Percentiles rank a stretch among this genome's conserved stretches.
Conservation (phyloP, 2,113 vertebrate genomes). For the Indicator maculatus region DNA sequence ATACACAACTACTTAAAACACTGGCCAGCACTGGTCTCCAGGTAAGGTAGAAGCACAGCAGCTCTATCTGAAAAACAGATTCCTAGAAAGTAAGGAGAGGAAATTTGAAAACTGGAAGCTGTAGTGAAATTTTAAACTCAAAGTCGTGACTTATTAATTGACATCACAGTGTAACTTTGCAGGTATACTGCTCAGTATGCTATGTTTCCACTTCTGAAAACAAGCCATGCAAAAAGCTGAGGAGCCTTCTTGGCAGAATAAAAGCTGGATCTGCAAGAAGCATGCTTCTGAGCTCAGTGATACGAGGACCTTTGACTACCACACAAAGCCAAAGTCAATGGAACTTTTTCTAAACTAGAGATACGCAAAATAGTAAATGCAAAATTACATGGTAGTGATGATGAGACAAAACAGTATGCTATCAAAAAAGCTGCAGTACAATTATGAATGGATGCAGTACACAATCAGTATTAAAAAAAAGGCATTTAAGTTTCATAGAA, state of each 20-base stretch:
- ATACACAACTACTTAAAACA: neutral
- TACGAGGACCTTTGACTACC: neutral
- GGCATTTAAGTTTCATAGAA: neutral
- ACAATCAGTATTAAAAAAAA: neutral
- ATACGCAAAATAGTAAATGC: neutral
- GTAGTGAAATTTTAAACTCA: neutral
- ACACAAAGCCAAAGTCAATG: neutral
- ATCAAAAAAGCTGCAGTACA: neutral
- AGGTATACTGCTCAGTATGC: neutral
- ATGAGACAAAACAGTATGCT: neutral
- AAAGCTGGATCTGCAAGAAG: neutral
- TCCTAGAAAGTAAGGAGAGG: neutral
- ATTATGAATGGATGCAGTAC: neutral
- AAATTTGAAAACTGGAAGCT: neutral
- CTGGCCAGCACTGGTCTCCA: neutral
- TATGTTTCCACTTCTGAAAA: neutral
- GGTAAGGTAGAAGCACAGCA: neutral
- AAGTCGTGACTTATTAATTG: neutral
- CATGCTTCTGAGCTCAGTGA: neutral
- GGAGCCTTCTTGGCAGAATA: neutral
- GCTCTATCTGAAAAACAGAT: neutral
- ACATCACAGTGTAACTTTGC: neutral
- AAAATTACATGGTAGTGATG: neutral
- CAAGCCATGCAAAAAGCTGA: neutral
- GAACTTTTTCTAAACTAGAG: neutral